Conservation (phyloP, 2,113 vertebrate genomes). For the Coracopsis vasa region DNA sequence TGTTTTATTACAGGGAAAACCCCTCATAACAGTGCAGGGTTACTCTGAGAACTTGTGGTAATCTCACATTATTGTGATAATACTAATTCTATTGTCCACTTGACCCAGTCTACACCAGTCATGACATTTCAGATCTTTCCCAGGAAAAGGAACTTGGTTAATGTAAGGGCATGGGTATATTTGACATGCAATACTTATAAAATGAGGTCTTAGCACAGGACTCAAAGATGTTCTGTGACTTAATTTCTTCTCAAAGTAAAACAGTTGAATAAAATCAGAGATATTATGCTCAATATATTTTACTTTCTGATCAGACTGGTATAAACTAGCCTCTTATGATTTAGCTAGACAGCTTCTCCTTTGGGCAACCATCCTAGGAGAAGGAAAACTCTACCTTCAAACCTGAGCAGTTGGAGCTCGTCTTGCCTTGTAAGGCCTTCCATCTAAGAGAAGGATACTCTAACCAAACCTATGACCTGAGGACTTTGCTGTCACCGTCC, state of each 20-base stretch:
- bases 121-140: not conserved
- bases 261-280: not conserved
- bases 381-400: too few species aligned
- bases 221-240: not conserved
- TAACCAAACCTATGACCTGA: too few species aligned
- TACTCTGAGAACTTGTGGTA: not conserved
- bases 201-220: not conserved
- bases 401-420: too few species aligned
- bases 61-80: not conserved
- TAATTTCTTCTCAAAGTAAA: not conserved
- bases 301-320: not conserved
- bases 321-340: not conserved
- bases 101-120: not conserved
- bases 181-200: not conserved
- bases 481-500: too few species aligned
- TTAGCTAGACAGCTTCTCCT: not conserved
- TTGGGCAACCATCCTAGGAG: too few species aligned
- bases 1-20: not conserved
- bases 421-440: too few species aligned
- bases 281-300: not conserved
- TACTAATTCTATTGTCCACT: not conserved
- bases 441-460: too few species aligned
- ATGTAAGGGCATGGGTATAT: not conserved
- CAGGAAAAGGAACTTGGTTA: not conserved
- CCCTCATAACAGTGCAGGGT: not conserved